Base-by-base conservation (phyloP, 2,797 vertebrate genomes). In the Zenarchopterus dispar region DNA sequence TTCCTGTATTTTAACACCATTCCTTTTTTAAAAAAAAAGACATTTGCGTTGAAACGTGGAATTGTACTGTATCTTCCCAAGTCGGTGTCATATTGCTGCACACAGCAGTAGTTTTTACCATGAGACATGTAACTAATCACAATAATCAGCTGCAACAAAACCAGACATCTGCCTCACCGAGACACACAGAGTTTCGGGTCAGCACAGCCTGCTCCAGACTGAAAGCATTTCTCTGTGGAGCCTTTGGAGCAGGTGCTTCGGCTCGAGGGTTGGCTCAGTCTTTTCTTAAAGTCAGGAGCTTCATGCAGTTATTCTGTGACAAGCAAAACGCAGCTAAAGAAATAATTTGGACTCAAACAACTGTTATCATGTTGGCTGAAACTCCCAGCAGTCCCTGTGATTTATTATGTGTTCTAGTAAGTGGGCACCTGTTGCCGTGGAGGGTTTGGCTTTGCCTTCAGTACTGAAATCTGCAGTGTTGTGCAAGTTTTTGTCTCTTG, bases 261-360 rank as follows among this genome's bases (percentile, higher is more conserved):
- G 17, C 28, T 41, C 4, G n/a, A n/a, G n/a, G n/a, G n/a, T n/a
- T 7, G 36, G 45, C 17, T 55, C n/a, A n/a, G n/a, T n/a, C 42
- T 62, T 26, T 56, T n/a, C 8, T 2, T 24, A 24, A 24, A 36
- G 51, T 39, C 26, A 0, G 0, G 10, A 61, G 33, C 63, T 11
- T 56, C 60, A 15, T 2, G 28, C 31, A 51, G 17, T 11, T 56
- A 18, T 51, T 60, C 23, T 42, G 11, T 49, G 33, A 18, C 36
- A 42, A 52, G 39, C 28, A 39, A 16, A 43, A 1, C 1, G 43
- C 45, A 23, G 26, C 5, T 15, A 57, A 22, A 1, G 4, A 57
- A 53, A 41, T 41, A 58, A 68, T 3, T 7, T 58, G 82, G 84
- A 85, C 85, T 78, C 87, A 85, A 80, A 44, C 60, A 48, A 24